A percentile compares a stretch with the other conserved stretches of the same genome.
phyloP scores from a whole-genome alignment of 92 coral and sea anemone genomes.

The Galaxea fascicularis region DNA sequence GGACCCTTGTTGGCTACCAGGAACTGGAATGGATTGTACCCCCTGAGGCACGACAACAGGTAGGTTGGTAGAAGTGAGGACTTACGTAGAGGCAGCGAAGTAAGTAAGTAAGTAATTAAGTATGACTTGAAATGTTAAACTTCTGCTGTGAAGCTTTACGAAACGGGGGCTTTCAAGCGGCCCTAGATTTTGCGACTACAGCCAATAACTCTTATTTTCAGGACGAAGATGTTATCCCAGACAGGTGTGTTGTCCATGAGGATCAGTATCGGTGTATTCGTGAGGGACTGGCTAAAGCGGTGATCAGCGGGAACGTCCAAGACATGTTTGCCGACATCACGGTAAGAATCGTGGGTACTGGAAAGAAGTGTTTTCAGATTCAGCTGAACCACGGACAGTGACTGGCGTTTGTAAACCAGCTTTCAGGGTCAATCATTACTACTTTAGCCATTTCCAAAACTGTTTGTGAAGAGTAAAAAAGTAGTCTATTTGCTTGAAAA shows the following conservation, averaged over 20 bases:
- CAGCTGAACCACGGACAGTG: too few relatives aligned
- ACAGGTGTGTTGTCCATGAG: conserved; percentile 48
- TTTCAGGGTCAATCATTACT: too few relatives aligned
- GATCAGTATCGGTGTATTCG: conserved; percentile 42
- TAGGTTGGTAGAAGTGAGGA: not conserved
- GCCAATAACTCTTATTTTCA: conserved; percentile 5
- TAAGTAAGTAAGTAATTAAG: too few relatives aligned
- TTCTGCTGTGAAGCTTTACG: too few relatives aligned
- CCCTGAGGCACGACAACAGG: conserved; percentile 43
- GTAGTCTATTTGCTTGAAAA: too few relatives aligned
- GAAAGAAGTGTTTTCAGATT: too few relatives aligned
- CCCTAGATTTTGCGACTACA: not conserved
- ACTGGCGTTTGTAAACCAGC: too few relatives aligned
- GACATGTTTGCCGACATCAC: conserved; percentile 29
- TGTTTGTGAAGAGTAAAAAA: too few relatives aligned
- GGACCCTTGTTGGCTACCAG: conserved; percentile 44
- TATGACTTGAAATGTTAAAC: too few relatives aligned
- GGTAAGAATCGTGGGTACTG: conserved; percentile 9
- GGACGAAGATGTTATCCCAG: conserved; percentile 42
- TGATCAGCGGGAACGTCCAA: conserved; percentile 46
- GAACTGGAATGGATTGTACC: conserved; percentile 78
- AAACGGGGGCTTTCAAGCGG: not conserved
- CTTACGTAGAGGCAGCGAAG: too few relatives aligned
- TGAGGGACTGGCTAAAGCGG: conserved; percentile 58
- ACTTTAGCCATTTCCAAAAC: too few relatives aligned